Conservation (phyloP, 2,888 invertebrate species). For the Amblyteles armatorius region DNA sequence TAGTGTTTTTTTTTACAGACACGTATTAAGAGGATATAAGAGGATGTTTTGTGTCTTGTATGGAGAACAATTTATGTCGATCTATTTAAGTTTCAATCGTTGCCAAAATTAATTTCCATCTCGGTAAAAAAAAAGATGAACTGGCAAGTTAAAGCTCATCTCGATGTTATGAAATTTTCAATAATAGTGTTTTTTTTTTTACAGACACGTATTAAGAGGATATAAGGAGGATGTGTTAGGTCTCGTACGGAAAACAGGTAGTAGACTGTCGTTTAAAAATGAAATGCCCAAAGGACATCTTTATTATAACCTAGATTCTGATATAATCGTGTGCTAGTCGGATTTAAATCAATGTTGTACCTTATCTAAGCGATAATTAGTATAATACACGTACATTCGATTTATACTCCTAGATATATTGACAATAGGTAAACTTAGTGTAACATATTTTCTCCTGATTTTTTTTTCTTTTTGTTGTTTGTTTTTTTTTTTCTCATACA, state of each 20-base stretch:
- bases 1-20: too few relatives aligned
- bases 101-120: too few relatives aligned
- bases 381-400: slow-evolving; percentile 82
- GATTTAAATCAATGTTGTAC: slow-evolving; percentile 72
- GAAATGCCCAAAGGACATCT: slow-evolving; percentile 81
- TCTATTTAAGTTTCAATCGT: too few relatives aligned
- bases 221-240: not conserved
- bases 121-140: too few relatives aligned
- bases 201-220: not conserved
- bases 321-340: slow-evolving; percentile 81
- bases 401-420: slow-evolving; percentile 73
- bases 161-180: too few relatives aligned
- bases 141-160: too few relatives aligned
- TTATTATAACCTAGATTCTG: slow-evolving; percentile 81
- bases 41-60: too few relatives aligned
- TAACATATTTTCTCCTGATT: slow-evolving; percentile 68
- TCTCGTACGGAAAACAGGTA: not conserved
- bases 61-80: too few relatives aligned
- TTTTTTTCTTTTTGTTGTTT: slow-evolving; percentile 55
- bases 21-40: too few relatives aligned
- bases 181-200: not conserved
- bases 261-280: slow-evolving; percentile 75
- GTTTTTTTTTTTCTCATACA: slow-evolving; percentile 74
- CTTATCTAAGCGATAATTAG: slow-evolving; percentile 81
- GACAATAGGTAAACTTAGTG: slow-evolving; percentile 74